Base-by-base conservation (phyloP, 1,140 invertebrate genomes). In the honey bee (Apis mellifera) region DNA sequence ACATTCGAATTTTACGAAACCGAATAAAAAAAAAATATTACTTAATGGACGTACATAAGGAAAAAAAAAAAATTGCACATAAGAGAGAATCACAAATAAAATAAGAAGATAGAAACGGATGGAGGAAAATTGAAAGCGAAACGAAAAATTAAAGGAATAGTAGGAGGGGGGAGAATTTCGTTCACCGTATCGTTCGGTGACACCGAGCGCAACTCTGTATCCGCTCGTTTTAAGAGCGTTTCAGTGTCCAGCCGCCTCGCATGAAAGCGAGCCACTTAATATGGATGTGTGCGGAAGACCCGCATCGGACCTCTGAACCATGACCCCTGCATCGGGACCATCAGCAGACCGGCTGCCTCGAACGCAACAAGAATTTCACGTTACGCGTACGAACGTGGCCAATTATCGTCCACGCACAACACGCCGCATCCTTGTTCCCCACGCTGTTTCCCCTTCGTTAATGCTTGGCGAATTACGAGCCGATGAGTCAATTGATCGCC, bases 191-290 rank as follows among this genome's bases (percentile, higher is more conserved):
- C 83, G 77, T 77, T 26, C 62, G 52, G n/a, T 48, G 71, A 75
- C 82, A 62, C 48, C 15, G 26, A 42, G 55, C 68, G 26, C 17
- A 64, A 8, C 42, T 80, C 57, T 84, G 82, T 79, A 68, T 83
- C 54, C 55, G 62, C 78, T 77, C 50, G 81, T 82, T 82, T 62
- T 78, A 62, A 84, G 66, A 80, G 82, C 78, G 71, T 83, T 82
- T 83, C 65, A 78, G 76, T 73, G 78, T 81, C 71, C 76, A 57
- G 75, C 68, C 70, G 68, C 68, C 78, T 15, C 86, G 76, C 84
- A 82, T 87, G 85, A 91, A 91, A 90, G 87, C 90, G 89, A 92
- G 89, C 85, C 90, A 91, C 87, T 91, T 91, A 90, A 91, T 91
- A 89, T 88, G 86, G 75, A 92, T 89, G 90, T 90, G 88, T 85